Base-by-base conservation (phyloP, 1,140 invertebrate species). In the Drosophila neocordata region DNA sequence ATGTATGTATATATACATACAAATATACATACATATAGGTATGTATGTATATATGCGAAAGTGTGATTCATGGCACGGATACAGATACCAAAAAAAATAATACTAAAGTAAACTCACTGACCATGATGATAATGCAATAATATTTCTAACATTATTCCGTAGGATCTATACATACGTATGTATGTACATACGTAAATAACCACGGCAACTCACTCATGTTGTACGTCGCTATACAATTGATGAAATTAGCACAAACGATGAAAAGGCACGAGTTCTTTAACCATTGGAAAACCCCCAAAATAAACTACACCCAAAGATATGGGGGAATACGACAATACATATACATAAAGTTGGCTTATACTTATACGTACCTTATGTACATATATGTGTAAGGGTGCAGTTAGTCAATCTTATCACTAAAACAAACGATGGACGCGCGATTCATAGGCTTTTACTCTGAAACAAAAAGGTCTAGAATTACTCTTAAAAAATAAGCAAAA, bases 41-140 rank as follows among this genome's bases (percentile, higher is more conserved):
- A 27, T 27, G 15, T 20, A 24, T 22, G n/a, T 18, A 13, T 8
- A 56, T 24, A 37, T 31, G 27, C 27, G 37, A 15, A 56, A 27
- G 57, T 65, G 65, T 84, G 80, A 85, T 63, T 84, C 73, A 81
- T 65, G 12, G 52, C 2, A 48, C 41, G 41, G 15, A 48, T 20
- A 48, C 31, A 73, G 70, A 62, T 62, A 62, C 41, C n/a, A 62
- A 24, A 31, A 31, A 3, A 6, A 31, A 5, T 24, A 1, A 12
- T 44, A 11, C 1, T 22, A 37, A 44, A 20, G 37, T 18, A 84
- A 85, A 77, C 58, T 58, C 73, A 73, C 67, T 84, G 69, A 70
- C 73, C 80, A 84, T 80, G 73, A 73, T 85, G 80, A 85, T 85
- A 69, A 85, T 85, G 80, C 81, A 84, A 13, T 69, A 79, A 66